phyloP scores from a whole-genome alignment of 2,888 invertebrate genomes.

The Nycteola revayana region DNA sequence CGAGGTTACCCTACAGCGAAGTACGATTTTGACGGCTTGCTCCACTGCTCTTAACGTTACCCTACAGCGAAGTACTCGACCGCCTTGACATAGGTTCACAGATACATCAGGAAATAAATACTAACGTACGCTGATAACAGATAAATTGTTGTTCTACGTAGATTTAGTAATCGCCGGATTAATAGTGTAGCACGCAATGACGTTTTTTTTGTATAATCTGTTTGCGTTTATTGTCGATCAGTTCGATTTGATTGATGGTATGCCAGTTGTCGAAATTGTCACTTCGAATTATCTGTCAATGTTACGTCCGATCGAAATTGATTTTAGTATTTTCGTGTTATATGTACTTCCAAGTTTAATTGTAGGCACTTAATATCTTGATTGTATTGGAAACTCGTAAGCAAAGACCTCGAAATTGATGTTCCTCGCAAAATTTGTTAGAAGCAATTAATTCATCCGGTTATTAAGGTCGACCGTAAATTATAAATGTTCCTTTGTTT shows the following conservation, averaged over 20 bases:
- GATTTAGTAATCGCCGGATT: too few species aligned
- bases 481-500: slow-evolving; percentile 33
- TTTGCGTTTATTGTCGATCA: too few species aligned
- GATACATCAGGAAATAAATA: slow-evolving; percentile 17
- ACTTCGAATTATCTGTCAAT: slow-evolving; percentile 3
- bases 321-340: slow-evolving; percentile 4
- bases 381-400: slow-evolving; percentile 38
- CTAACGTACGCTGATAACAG: too few species aligned
- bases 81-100: slow-evolving; percentile 24
- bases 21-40: slow-evolving; percentile 33
- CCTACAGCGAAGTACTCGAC: slow-evolving; percentile 16
- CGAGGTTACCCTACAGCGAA: slow-evolving; percentile 11
- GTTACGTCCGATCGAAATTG: slow-evolving; percentile 11
- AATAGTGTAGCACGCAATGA: too few species aligned
- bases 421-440: slow-evolving; percentile 33
- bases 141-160: too few species aligned
- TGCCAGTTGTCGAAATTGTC: too few species aligned
- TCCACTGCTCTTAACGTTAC: slow-evolving; percentile 23
- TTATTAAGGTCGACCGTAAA: slow-evolving; percentile 27
- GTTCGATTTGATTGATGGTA: too few species aligned
- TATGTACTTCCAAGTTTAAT: slow-evolving; percentile 29
- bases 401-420: slow-evolving; percentile 37
- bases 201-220: too few species aligned
- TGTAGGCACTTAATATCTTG: slow-evolving; percentile 27
- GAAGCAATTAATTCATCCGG: slow-evolving; percentile 40